Percentiles rank a stretch among this genome's conserved stretches.
These are phyloP conservation scores for Seriola rivoliana DNA, from an alignment of 2,113 vertebrate genomes.

Conservation along the genomic window DNA sequence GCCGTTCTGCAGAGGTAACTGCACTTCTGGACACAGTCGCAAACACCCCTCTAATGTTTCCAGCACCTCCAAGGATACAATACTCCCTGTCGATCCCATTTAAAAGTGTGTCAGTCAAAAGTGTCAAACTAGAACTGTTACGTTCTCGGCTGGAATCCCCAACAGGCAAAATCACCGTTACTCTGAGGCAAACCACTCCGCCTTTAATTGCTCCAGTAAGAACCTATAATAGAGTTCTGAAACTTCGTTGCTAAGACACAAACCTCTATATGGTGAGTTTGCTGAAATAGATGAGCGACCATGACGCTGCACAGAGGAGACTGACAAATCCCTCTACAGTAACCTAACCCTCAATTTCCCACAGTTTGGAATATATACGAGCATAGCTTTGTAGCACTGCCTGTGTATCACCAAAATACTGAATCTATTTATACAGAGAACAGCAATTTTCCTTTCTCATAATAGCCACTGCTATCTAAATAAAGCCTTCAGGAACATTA, in stretches of 20 bases:
- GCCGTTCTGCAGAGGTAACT: neutral
- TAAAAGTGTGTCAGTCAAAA: slow-evolving; percentile 77
- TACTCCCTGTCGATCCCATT: slow-evolving; percentile 60
- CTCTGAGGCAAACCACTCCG: slow-evolving; percentile 48
- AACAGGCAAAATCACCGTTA: slow-evolving; percentile 1
- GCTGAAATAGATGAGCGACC: slow-evolving; percentile 16
- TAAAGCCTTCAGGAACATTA: slow-evolving; percentile 1
- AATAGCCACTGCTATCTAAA: slow-evolving; percentile 6
- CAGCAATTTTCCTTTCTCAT: neutral
- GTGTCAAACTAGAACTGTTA: slow-evolving; percentile 56
- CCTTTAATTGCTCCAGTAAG: slow-evolving; percentile 60
- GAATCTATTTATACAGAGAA: slow-evolving; percentile 5
- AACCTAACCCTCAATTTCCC: slow-evolving; percentile 36
- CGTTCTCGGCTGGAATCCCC: slow-evolving; percentile 52
- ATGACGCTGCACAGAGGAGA: slow-evolving; percentile 1
- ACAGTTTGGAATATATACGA: slow-evolving; percentile 47
- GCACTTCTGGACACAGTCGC: slow-evolving; percentile 11
- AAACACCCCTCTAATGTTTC: slow-evolving; percentile 51
- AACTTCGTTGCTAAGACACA: slow-evolving; percentile 37
- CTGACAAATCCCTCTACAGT: neutral
- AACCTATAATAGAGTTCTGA: slow-evolving; percentile 52
- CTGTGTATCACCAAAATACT: slow-evolving; percentile 9
- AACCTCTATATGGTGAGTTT: slow-evolving; percentile 4
- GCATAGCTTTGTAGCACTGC: neutral
- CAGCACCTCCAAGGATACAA: slow-evolving; percentile 30